Base-by-base conservation (phyloP, 2,888 invertebrate species). In the Nysson spinosus region DNA sequence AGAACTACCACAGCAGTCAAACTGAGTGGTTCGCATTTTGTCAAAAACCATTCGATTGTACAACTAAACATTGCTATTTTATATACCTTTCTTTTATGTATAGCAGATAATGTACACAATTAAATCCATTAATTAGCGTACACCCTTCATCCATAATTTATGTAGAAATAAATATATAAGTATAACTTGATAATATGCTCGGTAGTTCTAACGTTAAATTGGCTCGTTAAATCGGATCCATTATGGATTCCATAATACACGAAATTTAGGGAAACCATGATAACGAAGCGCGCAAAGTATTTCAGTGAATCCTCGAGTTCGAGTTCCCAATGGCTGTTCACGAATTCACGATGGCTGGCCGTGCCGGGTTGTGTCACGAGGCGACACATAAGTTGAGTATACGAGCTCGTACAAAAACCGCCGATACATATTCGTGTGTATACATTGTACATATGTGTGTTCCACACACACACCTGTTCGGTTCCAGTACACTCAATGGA, bases 301-400 rank as follows among this genome's bases (percentile, higher is more conserved):
- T 61, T 57, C 50, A 39, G 42, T 24, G 57, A 58, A 44, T 61
- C 44, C 60, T 57, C 60, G 55, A 63, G 52, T 71, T 60, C 57
- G 57, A 35, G 30, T 40, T 20, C 32, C 55, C 44, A 58, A 75
- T 64, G 58, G 68, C 49, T 55, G 58, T 56, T 49, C 50, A 22
- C 50, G 58, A 44, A 69, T 64, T 56, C 64, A 62, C 58, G 47
- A 64, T 54, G 58, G 58, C 60, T 58, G 69, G 54, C 11, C 57
- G 43, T 26, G 42, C 39, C 50, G 44, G 52, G 50, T 30, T 30
- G 30, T 54, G 51, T 57, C 52, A 44, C 56, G 30, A 7, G 54
- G 52, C 70, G 61, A 61, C 70, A 49, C 55, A 61, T 56, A 37
- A 58, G 34, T 40, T 49, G 17, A 34, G 43, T 62, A 32, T 49